phyloP scores from a whole-genome alignment of 2,113 vertebrate genomes.

The Pangasianodon gigas region DNA sequence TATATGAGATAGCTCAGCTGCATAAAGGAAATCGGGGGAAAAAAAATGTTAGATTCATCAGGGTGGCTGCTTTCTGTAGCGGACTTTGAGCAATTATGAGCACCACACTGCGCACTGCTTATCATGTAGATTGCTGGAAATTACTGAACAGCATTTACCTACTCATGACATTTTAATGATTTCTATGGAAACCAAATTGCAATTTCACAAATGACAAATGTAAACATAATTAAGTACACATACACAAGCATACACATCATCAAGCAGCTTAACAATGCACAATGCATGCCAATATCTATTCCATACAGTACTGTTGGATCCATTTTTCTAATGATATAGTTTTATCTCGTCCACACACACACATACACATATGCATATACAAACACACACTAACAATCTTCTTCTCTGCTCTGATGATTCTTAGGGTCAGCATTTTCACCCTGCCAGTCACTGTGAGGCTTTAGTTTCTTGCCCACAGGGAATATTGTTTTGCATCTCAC shows the following conservation, averaged over 20 bases:
- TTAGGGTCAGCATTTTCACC: constrained; percentile 68
- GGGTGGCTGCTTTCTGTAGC: constrained; percentile 37
- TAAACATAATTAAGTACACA: constrained; percentile 19
- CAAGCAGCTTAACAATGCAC: not conserved
- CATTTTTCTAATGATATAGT: not conserved
- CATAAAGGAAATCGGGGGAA: constrained; percentile 29
- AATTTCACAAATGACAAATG: not conserved
- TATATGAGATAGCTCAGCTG: constrained; percentile 40
- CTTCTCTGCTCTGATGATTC: constrained; percentile 62
- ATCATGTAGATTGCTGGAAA: constrained; percentile 37
- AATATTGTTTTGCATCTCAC: constrained; percentile 67
- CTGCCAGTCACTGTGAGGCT: constrained; percentile 62
- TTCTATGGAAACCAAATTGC: constrained; percentile 28
- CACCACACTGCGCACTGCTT: constrained; percentile 14
- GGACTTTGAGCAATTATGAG: constrained; percentile 40
- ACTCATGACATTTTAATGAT: constrained; percentile 52
- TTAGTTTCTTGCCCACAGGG: constrained; percentile 65
- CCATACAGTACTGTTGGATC: not conserved
- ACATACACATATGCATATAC: constrained; percentile 3
- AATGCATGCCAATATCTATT: not conserved
- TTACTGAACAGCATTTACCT: constrained; percentile 27
- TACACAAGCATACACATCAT: constrained; percentile 45
- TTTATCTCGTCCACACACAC: not conserved
- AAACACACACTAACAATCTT: constrained; percentile 48
- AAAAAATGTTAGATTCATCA: constrained; percentile 44